phyloP scores from a whole-genome alignment of 2,797 vertebrate species.

The Danio jaintianensis region DNA sequence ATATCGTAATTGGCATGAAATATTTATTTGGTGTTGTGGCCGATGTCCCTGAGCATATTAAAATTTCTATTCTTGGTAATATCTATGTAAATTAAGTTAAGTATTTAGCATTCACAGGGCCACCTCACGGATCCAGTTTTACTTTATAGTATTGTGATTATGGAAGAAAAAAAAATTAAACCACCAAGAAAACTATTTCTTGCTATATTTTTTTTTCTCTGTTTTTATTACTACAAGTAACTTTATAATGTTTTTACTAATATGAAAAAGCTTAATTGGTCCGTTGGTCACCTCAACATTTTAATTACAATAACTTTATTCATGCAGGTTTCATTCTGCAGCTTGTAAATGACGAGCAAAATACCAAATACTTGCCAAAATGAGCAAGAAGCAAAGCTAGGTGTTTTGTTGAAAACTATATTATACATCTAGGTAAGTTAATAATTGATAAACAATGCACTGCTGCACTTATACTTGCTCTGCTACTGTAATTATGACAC shows the following conservation, averaged over 20 bases:
- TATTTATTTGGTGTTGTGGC: no score
- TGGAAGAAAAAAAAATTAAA: no score
- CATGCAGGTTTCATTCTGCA: background rate
- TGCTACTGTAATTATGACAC: no score
- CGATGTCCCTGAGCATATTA: no score
- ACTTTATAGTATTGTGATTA: background rate
- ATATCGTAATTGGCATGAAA: no score
- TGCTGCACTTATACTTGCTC: background rate
- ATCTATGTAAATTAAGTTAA: background rate
- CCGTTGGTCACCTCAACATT: no score
- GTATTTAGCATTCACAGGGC: background rate
- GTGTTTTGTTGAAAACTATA: no score
- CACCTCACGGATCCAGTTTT: background rate
- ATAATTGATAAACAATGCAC: no score
- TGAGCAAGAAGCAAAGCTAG: background rate
- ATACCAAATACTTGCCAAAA: background rate
- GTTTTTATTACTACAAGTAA: background rate
- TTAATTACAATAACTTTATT: no score
- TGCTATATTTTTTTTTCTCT: background rate
- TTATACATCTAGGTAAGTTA: background rate
- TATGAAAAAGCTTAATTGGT: background rate
- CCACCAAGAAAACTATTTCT: background rate
- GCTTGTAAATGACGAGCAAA: background rate
- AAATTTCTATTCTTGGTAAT: background rate
- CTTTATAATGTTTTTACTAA: background rate